Conservation (phyloP, 2,888 invertebrate species). For the Campoplex capitator region DNA sequence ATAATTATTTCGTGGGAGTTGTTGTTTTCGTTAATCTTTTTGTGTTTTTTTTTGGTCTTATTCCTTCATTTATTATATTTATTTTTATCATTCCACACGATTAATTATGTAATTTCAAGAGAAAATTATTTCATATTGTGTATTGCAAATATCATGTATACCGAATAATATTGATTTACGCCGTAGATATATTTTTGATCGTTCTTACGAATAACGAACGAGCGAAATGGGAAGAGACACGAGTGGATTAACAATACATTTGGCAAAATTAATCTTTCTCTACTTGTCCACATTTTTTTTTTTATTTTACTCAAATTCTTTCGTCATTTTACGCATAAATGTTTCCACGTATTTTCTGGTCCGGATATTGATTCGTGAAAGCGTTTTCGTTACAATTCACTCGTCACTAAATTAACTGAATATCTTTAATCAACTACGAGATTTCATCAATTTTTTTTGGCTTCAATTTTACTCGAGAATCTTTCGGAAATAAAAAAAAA, state of each 20-base stretch:
- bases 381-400: neutral
- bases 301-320: neutral
- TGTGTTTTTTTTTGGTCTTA: neutral
- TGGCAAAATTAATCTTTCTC: no score
- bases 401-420: neutral
- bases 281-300: neutral
- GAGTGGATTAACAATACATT: slow-evolving; percentile 26
- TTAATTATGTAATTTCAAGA: slow-evolving; percentile 18
- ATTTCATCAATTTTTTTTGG: neutral
- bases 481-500: neutral
- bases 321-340: neutral
- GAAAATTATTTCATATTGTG: slow-evolving; percentile 30
- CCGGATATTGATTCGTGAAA: slow-evolving; percentile 26
- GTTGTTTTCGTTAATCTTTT: slow-evolving; percentile 43
- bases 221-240: slow-evolving; percentile 26
- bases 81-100: neutral
- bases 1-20: slow-evolving; percentile 56
- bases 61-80: neutral
- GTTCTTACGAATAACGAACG: slow-evolving; percentile 34
- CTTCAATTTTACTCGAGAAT: neutral
- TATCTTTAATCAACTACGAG: neutral
- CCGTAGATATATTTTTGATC: slow-evolving; percentile 54
- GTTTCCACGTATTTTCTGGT: slow-evolving; percentile 13
- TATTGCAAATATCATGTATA: slow-evolving; percentile 50
- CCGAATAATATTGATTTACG: slow-evolving; percentile 58